Evolutionary conservation across 2,113 vertebrate species (phyloP).

Genomic region (Connochaetes taurinus): DNA sequence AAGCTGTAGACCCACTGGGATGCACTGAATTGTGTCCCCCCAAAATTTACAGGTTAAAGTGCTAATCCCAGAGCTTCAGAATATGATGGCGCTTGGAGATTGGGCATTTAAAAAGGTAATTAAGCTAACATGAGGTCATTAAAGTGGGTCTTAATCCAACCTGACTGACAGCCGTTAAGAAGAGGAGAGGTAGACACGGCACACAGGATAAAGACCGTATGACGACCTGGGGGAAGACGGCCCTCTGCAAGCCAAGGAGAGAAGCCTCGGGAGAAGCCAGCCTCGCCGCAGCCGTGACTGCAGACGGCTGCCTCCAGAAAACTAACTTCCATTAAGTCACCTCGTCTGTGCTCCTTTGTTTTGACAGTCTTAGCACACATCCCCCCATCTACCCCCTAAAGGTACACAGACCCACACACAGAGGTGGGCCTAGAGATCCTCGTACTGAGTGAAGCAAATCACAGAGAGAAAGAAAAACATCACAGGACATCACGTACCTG

Average conservation of each 20-base stretch:
- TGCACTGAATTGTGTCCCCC: background rate
- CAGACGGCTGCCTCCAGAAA: background rate
- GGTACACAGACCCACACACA: background rate
- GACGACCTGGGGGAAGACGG: rapidly evolving
- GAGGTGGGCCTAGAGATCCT: background rate
- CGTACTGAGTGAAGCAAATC: background rate
- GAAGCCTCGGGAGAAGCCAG: background rate
- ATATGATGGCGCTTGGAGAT: background rate
- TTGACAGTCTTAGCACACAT: background rate
- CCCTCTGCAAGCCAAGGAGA: background rate
- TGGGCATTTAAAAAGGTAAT: background rate
- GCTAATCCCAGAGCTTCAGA: background rate
- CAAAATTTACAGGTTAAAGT: background rate
- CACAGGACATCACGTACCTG: background rate
- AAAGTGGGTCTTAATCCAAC: background rate
- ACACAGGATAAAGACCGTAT: background rate
- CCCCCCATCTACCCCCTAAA: background rate
- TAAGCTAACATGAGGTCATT: background rate
- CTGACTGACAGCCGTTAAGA: background rate
- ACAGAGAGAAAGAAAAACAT: background rate
- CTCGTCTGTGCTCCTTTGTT: background rate
- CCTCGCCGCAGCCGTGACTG: background rate
- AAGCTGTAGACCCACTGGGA: background rate
- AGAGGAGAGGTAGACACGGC: background rate
- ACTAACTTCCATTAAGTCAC: background rate